Base-by-base conservation (phyloP, 2,797 vertebrate species). In the Tolypeutes matacus region DNA sequence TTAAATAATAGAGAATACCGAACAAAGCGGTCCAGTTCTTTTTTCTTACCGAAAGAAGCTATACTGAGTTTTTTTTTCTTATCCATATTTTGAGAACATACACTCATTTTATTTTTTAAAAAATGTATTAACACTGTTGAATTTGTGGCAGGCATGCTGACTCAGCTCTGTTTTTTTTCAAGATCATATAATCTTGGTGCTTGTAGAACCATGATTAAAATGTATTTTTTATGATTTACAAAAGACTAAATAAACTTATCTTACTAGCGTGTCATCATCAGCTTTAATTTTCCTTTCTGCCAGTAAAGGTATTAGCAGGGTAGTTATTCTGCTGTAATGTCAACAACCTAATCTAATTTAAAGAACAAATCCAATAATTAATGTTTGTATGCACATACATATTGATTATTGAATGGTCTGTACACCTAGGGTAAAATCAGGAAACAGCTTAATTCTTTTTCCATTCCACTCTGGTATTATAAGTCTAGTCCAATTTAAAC, bases 281-380 rank as follows among this genome's bases (percentile, higher is more conserved):
- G 73, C 77, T 97, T 97, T 97, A 97, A 97, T 98, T 98, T 98
- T 98, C 96, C 90, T 91, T 98, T 98, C 96, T 95, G 69, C 86
- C 95, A 49, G 92, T 98, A 97, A 98, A 98, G 95, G 86, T 93
- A 83, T 98, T 97, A 97, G 84, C 4, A 77, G 58, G 80, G 87
- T 97, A 78, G 98, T 98, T 98, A 94, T 97, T 95, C 75, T 95
- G 75, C 84, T 96, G 2, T 93, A 97, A 95, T 98, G 96, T 97
- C 96, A 97, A 98, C 95, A 97, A 92, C 42, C 36, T 98, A 97
- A 98, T 97, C 96, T 97, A 95, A 95, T 98, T 97, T 98, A 97
- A 98, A 97, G 92, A 97, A 88, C 56, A 97, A 97, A 95, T 97
- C 96, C 96, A 98, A 98, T 97, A 98, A 62, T 73, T 91, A 86